Conservation (phyloP, 2,113 vertebrate species). For the Poeciliopsis prolifica region DNA sequence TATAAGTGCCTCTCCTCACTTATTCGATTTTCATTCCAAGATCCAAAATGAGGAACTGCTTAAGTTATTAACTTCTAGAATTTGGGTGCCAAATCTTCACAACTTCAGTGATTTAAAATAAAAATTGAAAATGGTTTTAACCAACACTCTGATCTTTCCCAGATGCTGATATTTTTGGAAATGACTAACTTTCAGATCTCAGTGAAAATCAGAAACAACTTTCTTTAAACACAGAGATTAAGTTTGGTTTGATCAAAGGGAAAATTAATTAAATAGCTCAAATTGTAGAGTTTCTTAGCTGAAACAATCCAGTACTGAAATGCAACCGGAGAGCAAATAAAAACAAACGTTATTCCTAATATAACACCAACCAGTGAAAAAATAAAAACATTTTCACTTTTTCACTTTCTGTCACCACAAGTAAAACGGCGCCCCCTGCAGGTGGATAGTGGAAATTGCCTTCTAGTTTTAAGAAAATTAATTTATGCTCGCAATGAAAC, state of each 20-base stretch:
- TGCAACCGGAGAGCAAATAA: too few relatives aligned
- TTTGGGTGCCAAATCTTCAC: too few relatives aligned
- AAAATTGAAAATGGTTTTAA: background rate
- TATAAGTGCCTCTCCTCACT: background rate
- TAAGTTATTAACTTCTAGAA: too few relatives aligned
- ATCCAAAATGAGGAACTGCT: background rate
- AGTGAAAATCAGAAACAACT: background rate
- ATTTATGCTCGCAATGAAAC: constrained; percentile 22
- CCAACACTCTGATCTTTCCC: background rate
- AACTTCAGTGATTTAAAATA: background rate
- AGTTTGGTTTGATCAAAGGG: background rate
- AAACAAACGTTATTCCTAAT: background rate
- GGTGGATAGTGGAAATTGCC: background rate
- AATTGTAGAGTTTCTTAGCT: too few relatives aligned
- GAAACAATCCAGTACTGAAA: too few relatives aligned
- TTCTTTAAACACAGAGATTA: background rate
- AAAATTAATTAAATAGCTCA: too few relatives aligned
- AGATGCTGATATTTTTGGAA: background rate
- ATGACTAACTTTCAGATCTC: background rate
- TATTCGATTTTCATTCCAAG: constrained; percentile 2
- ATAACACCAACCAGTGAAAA: background rate
- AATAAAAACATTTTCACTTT: background rate
- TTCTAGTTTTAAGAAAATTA: background rate
- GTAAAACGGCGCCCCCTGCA: background rate
- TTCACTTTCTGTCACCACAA: background rate